Conservation (phyloP, 2,113 vertebrate species). For the Peromyscus maniculatus region DNA sequence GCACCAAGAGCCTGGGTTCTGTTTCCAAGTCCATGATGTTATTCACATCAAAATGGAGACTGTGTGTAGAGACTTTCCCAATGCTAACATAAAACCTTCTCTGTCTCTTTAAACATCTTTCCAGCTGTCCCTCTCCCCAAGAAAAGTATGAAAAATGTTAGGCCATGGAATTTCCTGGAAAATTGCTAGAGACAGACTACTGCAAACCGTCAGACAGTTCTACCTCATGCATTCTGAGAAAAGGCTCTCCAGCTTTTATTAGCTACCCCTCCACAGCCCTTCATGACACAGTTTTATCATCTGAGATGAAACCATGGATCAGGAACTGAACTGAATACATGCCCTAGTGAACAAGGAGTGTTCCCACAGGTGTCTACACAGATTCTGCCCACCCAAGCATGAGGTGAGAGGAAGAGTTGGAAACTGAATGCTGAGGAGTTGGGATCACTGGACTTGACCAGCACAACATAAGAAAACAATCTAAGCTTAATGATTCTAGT, state of each 20-base stretch:
- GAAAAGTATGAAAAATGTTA: neutral
- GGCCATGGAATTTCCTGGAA: neutral
- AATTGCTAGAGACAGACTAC: neutral
- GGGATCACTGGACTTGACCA: neutral
- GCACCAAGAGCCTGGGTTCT: neutral
- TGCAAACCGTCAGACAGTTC: neutral
- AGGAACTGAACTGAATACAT: neutral
- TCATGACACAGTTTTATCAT: neutral
- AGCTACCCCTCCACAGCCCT: accelerated
- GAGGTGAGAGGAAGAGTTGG: neutral
- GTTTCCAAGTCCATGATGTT: neutral
- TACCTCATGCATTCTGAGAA: neutral
- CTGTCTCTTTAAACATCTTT: neutral
- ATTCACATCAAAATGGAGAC: neutral
- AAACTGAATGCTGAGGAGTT: neutral
- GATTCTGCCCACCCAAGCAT: neutral
- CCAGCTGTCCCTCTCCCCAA: neutral
- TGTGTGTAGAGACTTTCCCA: neutral
- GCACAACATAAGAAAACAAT: neutral
- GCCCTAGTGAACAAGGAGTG: too few relatives aligned
- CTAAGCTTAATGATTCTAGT: neutral
- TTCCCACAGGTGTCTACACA: too few relatives aligned
- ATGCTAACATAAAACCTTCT: neutral
- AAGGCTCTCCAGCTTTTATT: neutral
- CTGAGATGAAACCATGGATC: neutral